phyloP scores from a whole-genome alignment of 2,797 vertebrate species.

The Arvicola amphibius region DNA sequence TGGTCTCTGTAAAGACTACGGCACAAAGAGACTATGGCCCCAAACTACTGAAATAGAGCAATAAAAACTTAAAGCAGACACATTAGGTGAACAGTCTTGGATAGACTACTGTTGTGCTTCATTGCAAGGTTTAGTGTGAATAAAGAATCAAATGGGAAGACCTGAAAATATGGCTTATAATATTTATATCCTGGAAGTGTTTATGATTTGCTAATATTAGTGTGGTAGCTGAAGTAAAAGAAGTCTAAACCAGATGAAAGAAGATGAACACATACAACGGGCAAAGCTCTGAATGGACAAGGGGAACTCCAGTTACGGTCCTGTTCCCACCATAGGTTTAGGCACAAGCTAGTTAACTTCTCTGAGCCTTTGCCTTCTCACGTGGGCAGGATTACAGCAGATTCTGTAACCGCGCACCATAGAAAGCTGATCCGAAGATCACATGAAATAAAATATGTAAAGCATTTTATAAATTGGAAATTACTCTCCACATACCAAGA shows the following conservation, averaged over 20 bases:
- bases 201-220: constrained; percentile 60
- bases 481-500: neutral
- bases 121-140: neutral
- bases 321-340: neutral
- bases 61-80: neutral
- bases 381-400: neutral
- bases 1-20: neutral
- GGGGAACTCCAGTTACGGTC: neutral
- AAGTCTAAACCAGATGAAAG: constrained; percentile 73
- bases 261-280: neutral
- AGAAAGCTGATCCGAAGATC: constrained; percentile 34
- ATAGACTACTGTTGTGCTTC: neutral
- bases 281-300: neutral
- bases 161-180: constrained; percentile 29
- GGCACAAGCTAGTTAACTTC: neutral
- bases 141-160: neutral
- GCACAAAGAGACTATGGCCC: too few relatives aligned
- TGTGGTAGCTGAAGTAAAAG: neutral
- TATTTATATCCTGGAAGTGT: neutral
- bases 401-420: neutral
- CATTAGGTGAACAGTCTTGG: neutral
- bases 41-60: neutral
- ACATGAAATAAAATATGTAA: constrained; percentile 51
- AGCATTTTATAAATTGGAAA: constrained; percentile 44
- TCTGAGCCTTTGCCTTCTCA: neutral